A percentile compares a stretch with the other conserved stretches of the same genome.
Evolutionary conservation across 2,888 invertebrate genomes (phyloP).

Genomic region (Willowsia nigromaculata): DNA sequence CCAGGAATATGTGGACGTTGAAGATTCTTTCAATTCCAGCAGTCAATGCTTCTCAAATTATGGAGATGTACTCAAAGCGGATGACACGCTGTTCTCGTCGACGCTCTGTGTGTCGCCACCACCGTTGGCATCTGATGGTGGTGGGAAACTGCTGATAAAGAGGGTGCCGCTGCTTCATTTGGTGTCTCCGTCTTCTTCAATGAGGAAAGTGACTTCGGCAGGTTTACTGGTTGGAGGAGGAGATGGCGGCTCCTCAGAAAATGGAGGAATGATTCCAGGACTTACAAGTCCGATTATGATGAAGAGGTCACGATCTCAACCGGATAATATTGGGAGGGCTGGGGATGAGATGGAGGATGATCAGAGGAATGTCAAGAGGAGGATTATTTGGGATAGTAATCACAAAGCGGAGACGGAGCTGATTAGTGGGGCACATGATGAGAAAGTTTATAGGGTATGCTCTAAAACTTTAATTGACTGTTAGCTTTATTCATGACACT

Average conservation of each 20-base stretch:
- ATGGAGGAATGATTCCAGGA: neutral
- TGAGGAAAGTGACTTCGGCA: neutral
- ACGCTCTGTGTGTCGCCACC: neutral
- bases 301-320: neutral
- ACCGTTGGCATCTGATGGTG: neutral
- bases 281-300: constrained; percentile 17
- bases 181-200: neutral
- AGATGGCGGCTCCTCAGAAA: neutral
- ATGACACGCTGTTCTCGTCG: neutral
- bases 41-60: constrained; percentile 6
- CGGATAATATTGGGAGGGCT: neutral
- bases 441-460: constrained; percentile 2
- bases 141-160: neutral
- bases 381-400: constrained; percentile 40
- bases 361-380: neutral
- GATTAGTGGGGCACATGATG: neutral
- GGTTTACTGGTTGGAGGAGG: neutral
- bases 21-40: neutral
- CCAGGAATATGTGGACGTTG: constrained; percentile 24
- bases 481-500: neutral
- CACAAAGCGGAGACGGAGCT: constrained; percentile 9
- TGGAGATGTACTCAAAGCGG: neutral
- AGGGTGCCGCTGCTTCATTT: neutral
- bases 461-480: neutral
- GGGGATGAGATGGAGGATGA: neutral